Conservation (phyloP, 2,797 vertebrate species). For the Halcyon chelicuti region DNA sequence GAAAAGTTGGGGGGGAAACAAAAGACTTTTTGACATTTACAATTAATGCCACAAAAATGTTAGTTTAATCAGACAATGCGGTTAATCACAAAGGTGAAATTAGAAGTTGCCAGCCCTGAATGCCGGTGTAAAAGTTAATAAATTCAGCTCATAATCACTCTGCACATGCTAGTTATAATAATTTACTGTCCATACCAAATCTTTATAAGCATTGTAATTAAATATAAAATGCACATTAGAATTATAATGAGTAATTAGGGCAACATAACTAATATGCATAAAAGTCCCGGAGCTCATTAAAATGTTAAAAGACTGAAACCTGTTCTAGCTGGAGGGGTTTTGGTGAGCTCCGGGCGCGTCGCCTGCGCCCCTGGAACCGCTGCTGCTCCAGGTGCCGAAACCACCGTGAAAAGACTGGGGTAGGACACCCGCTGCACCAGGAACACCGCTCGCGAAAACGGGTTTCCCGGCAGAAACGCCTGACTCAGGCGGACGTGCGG, state of each 20-base stretch:
- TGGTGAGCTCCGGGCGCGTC: not conserved
- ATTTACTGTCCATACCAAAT: slow-evolving; percentile 85
- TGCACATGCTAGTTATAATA: slow-evolving; percentile 83
- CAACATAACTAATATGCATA: slow-evolving; percentile 80
- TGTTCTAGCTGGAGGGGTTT: slow-evolving; percentile 43
- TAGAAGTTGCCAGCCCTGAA: slow-evolving; percentile 76
- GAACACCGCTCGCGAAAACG: not conserved
- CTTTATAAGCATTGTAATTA: slow-evolving; percentile 88
- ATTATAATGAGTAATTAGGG: slow-evolving; percentile 85
- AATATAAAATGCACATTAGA: slow-evolving; percentile 87
- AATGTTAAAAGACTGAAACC: slow-evolving; percentile 76
- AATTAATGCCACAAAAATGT: slow-evolving; percentile 77
- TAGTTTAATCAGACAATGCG: slow-evolving; percentile 79
- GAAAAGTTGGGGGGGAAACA: slow-evolving; percentile 10
- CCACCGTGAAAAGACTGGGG: not conserved
- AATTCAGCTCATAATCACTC: slow-evolving; percentile 81
- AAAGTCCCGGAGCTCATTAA: slow-evolving; percentile 82
- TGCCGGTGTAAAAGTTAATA: slow-evolving; percentile 82
- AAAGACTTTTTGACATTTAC: slow-evolving; percentile 67
- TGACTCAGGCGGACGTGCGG: not conserved
- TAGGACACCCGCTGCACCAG: not conserved
- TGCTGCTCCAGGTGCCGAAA: slow-evolving; percentile 5
- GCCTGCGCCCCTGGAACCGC: too few relatives aligned
- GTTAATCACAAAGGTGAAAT: slow-evolving; percentile 80
- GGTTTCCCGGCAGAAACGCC: not conserved